Evolutionary conservation across 2,797 vertebrate species (phyloP).

Genomic region (Merluccius polli): DNA sequence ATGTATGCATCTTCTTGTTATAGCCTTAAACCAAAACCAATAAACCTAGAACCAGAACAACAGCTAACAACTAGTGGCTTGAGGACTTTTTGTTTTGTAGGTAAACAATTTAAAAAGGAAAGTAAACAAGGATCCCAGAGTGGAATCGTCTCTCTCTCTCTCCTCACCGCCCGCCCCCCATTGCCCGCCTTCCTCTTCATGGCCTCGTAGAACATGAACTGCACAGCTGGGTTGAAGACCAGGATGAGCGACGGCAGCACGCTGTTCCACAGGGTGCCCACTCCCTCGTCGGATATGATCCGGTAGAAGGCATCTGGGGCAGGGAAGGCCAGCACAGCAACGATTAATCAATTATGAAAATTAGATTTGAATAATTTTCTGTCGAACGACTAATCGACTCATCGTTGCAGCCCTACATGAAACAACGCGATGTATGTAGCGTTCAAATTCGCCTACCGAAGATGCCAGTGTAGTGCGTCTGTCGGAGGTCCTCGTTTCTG

Average conservation of each 20-base stretch:
- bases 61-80: not conserved
- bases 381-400: too few relatives aligned
- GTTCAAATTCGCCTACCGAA: conserved; percentile 58
- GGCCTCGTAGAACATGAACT: conserved; percentile 81
- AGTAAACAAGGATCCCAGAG: not conserved
- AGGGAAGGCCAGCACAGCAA: too few relatives aligned
- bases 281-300: conserved; percentile 73
- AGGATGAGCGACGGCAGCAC: conserved; percentile 77
- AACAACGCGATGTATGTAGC: not conserved
- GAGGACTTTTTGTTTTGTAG: not conserved
- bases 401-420: too few relatives aligned
- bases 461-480: conserved; percentile 78
- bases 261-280: conserved; percentile 74
- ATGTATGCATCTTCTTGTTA: not conserved
- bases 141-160: not conserved
- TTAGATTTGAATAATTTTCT: too few relatives aligned
- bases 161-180: conserved; percentile 65
- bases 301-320: conserved; percentile 75
- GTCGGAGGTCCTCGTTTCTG: conserved; percentile 74
- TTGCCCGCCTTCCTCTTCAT: conserved; percentile 74
- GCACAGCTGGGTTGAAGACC: conserved; percentile 77
- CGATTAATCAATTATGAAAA: too few relatives aligned
- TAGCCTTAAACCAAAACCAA: not conserved
- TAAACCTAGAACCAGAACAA: not conserved
- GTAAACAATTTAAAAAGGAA: not conserved